Conservation (phyloP, 2,888 invertebrate genomes). For the Hemistola chrysoprasaria region DNA sequence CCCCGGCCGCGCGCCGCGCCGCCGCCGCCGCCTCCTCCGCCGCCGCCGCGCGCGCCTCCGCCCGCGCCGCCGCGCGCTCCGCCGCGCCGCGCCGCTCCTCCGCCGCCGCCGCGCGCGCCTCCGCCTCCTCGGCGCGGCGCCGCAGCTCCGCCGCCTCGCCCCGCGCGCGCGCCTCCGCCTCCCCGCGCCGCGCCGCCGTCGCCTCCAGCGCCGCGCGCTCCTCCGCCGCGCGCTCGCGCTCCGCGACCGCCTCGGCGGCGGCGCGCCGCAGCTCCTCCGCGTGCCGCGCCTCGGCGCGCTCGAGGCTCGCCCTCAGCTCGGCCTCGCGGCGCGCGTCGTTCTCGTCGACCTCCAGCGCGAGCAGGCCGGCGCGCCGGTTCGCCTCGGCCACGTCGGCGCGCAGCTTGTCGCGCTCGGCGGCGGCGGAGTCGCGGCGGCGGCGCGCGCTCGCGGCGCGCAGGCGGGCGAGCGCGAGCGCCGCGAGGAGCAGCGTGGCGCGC, state of each 20-base stretch:
- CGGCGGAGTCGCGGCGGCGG: slow-evolving; percentile 84
- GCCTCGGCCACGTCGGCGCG: slow-evolving; percentile 90
- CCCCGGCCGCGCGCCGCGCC: slow-evolving; percentile 61
- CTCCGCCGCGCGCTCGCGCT: slow-evolving; percentile 87
- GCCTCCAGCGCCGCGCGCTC: slow-evolving; percentile 84
- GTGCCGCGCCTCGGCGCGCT: slow-evolving; percentile 88
- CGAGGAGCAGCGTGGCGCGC: slow-evolving; percentile 76
- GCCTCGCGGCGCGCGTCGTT: slow-evolving; percentile 92
- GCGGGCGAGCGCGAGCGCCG: slow-evolving; percentile 85
- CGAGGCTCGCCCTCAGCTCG: slow-evolving; percentile 86
- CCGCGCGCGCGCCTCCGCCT: slow-evolving; percentile 85
- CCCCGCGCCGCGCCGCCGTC: slow-evolving; percentile 84
- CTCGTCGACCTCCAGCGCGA: slow-evolving; percentile 96
- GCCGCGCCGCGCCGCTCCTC: slow-evolving; percentile 40
- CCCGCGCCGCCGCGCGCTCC: slow-evolving; percentile 62
- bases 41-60: slow-evolving; percentile 22
- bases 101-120: slow-evolving; percentile 64
- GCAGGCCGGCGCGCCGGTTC: slow-evolving; percentile 88
- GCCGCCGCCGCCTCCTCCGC: slow-evolving; percentile 28
- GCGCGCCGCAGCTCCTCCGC: slow-evolving; percentile 88
- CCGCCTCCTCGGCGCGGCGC: slow-evolving; percentile 83
- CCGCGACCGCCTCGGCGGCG: slow-evolving; percentile 85
- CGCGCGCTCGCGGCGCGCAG: slow-evolving; percentile 88
- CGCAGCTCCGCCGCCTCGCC: slow-evolving; percentile 83
- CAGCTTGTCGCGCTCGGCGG: slow-evolving; percentile 91